Base-by-base conservation (phyloP, 2,113 vertebrate genomes). In the Centropus bengalensis region DNA sequence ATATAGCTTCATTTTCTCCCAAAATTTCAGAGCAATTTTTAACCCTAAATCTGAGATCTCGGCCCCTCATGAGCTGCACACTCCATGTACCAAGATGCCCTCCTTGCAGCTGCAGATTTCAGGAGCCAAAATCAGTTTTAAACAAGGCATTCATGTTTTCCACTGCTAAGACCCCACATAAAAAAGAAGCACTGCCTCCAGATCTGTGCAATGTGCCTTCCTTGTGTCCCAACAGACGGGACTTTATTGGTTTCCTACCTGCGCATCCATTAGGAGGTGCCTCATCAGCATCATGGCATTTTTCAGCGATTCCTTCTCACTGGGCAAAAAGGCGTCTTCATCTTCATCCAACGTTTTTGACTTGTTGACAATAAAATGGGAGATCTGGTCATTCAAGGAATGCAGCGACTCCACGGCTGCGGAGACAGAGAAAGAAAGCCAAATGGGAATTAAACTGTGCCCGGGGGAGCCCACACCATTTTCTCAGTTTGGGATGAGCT, bases 321-420 rank as follows among this genome's bases (percentile, higher is more conserved):
- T 94, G 21, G 98, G 98, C 63, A 97, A 70, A 78, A 98, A 99
- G 30, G 97, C 89, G 7, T 96, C 98, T 49, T 98, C 97, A 4
- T 98, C 98, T 16, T 99, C 98, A 2, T 99, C 98, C 95, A 98
- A 83, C 0, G 98, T 52, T 95, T 98, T 98, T 4, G 98, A 98
- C 93, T 98, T 98, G 95, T 98, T 98, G 95, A 99, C 95, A 4
- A 99, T 99, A 66, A 99, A 98, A 86, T 98, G 98, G 12, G 99
- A 99, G 93, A 99, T 99, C 98, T 99, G 99, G 97, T 99, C 98
- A 6, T 99, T 99, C 67, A 99, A 93, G 87, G 98, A 99, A 90
- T 99, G 99, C 89, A 99, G 92, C 0, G 99, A 99, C 75, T 99
- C 98, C 70, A 99, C 99, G 3, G 99, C 99, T 99, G 96, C 15